Conservation (phyloP, 1,140 invertebrate species). For the Brachionus manjavacas region DNA sequence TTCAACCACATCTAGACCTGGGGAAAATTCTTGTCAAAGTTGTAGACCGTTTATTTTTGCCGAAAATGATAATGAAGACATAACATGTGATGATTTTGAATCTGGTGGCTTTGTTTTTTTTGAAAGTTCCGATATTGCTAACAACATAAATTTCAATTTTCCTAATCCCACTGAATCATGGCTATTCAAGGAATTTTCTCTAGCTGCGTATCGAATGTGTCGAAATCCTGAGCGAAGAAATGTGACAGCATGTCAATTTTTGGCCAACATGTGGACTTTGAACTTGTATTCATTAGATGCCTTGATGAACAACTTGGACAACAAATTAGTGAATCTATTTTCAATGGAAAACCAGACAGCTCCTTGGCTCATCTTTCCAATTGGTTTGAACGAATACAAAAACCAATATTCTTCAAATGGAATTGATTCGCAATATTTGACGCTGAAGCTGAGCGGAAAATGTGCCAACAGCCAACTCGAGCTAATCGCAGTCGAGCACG, state of each 20-base stretch:
- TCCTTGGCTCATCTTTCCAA: background rate
- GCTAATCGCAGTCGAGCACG: background rate
- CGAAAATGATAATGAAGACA: background rate
- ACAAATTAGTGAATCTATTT: background rate
- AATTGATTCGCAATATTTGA: background rate
- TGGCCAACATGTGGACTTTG: conserved; percentile 68
- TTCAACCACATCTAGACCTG: background rate
- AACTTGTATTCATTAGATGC: conserved; percentile 56
- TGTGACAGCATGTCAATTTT: conserved; percentile 63
- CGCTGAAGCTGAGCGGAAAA: background rate
- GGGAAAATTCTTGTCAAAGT: background rate
- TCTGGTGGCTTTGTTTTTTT: conserved; percentile 14
- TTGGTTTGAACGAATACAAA: background rate
- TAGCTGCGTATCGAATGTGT: background rate
- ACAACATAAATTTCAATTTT: background rate
- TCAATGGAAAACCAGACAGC: background rate
- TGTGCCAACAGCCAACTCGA: background rate
- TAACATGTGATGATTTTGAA: background rate
- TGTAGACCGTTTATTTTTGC: conserved; percentile 15
- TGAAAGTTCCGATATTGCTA: background rate
- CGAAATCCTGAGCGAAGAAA: conserved; percentile 44
- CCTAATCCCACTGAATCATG: background rate
- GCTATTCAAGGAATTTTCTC: background rate
- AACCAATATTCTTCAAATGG: background rate
- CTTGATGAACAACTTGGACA: background rate